Conservation (phyloP, 2,797 vertebrate species). For the Onychomys leucogaster region DNA sequence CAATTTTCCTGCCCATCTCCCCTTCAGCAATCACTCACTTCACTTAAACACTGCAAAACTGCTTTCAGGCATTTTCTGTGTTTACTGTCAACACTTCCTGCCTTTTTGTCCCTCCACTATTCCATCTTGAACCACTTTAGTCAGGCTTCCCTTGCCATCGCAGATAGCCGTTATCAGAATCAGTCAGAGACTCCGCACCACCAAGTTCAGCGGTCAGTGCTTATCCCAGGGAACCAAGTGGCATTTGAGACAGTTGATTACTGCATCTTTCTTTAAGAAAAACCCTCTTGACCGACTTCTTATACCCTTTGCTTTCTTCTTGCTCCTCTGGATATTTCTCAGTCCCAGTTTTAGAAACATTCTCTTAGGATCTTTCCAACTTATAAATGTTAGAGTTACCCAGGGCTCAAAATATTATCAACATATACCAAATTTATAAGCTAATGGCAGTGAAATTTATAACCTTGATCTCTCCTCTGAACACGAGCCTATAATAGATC, state of each 20-base stretch:
- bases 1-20: background rate
- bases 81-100: background rate
- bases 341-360: background rate
- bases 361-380: background rate
- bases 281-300: background rate
- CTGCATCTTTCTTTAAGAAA: background rate
- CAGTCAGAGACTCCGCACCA: background rate
- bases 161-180: background rate
- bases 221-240: background rate
- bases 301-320: slow-evolving; percentile 3
- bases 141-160: background rate
- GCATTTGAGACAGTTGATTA: background rate
- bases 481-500: background rate
- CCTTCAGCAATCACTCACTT: background rate
- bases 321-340: background rate
- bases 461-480: slow-evolving; percentile 1
- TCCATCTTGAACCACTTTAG: background rate
- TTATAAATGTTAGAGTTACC: background rate
- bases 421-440: background rate
- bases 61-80: background rate
- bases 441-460: background rate
- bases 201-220: background rate
- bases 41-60: background rate
- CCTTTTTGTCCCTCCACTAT: background rate
- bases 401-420: background rate